Conservation (phyloP, 2,797 vertebrate species). For the Pangasius sanitwongsei region DNA sequence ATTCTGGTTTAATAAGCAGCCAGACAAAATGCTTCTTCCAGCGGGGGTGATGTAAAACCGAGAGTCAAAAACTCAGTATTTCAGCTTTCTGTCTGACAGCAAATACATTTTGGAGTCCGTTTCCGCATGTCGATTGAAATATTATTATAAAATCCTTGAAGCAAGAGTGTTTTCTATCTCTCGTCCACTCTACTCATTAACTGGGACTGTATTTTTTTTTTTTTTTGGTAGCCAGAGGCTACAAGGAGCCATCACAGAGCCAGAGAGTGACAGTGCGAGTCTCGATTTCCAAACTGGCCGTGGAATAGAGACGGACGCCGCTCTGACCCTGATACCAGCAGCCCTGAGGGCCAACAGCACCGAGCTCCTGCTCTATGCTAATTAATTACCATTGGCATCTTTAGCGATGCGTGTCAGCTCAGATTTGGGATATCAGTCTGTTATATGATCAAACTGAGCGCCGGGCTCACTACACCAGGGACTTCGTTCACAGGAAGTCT, state of each 20-base stretch:
- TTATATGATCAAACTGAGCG: conserved; percentile 70
- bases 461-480: conserved; percentile 62
- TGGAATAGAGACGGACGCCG: conserved; percentile 80
- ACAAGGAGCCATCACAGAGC: conserved; percentile 78
- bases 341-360: conserved; percentile 87
- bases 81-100: not conserved
- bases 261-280: conserved; percentile 81
- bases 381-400: conserved; percentile 99
- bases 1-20: conserved; percentile 31
- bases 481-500: conserved; percentile 57
- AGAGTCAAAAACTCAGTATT: not conserved
- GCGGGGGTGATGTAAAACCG: not conserved
- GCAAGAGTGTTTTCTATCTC: not conserved
- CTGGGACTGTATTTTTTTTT: conserved; percentile 67
- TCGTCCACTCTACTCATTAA: conserved; percentile 1
- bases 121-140: not conserved
- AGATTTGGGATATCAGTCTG: conserved; percentile 88
- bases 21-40: not conserved
- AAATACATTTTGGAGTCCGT: not conserved
- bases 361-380: conserved; percentile 85
- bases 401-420: conserved; percentile 92
- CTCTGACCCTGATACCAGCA: conserved; percentile 88
- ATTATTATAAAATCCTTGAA: conserved; percentile 13
- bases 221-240: conserved; percentile 78
- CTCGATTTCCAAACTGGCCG: conserved; percentile 81